Evolutionary conservation across 2,113 vertebrate species (phyloP).

Genomic region (Progne subis): DNA sequence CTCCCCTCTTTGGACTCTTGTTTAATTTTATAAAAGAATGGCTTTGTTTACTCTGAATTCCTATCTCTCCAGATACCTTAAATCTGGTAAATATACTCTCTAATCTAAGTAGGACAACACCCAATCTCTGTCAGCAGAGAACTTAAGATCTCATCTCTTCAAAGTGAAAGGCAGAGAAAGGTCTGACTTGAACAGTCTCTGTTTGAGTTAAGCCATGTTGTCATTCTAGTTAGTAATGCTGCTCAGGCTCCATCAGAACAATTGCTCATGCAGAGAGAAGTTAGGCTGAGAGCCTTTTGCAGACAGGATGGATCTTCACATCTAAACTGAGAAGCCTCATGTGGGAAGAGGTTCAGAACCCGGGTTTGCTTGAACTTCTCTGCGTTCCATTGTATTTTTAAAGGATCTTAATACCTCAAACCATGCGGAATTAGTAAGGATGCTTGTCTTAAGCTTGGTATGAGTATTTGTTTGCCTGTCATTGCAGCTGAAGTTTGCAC

Average conservation of each 20-base stretch:
- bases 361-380: background rate
- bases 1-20: background rate
- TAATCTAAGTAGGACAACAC: conserved; percentile 25
- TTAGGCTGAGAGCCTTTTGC: background rate
- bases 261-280: background rate
- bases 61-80: conserved; percentile 3
- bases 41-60: background rate
- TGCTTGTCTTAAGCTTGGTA: background rate
- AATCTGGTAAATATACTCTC: background rate
- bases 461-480: conserved; percentile 3
- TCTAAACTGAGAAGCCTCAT: background rate
- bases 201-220: background rate
- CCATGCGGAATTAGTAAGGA: background rate
- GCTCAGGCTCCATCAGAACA: background rate
- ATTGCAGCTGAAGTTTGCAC: background rate
- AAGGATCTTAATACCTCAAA: background rate
- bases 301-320: background rate
- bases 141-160: background rate
- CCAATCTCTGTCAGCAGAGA: background rate
- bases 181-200: background rate
- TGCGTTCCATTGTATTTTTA: background rate
- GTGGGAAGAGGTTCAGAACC: background rate
- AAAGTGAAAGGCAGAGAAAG: background rate
- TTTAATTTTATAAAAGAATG: background rate
- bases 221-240: background rate